A percentile compares a stretch with the other conserved stretches of the same genome.
phyloP scores from a whole-genome alignment of 2,113 vertebrate genomes.

The Pleuronectes platessa region DNA sequence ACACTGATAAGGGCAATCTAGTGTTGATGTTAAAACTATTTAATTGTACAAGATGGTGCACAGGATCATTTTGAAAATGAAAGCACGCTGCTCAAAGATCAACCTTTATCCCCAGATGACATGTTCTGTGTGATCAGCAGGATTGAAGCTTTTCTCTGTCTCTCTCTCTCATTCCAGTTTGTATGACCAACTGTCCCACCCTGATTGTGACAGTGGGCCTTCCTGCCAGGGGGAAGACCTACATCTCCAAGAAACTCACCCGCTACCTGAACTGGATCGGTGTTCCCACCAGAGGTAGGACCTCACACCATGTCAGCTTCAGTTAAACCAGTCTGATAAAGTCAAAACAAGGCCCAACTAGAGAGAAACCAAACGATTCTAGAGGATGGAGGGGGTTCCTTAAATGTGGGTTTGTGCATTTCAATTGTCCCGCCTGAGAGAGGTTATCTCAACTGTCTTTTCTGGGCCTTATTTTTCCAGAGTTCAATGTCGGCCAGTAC shows the following conservation, averaged over 20 bases:
- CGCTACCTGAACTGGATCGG: constrained; percentile 99
- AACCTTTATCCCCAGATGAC: too few relatives aligned
- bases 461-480: constrained; percentile 68
- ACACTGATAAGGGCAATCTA: constrained; percentile 19
- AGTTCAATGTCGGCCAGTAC: constrained; percentile 98
- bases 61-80: background rate
- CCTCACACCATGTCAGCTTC: background rate
- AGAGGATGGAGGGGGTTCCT: background rate
- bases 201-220: constrained; percentile 98
- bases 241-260: constrained; percentile 98
- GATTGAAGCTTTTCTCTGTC: too few relatives aligned
- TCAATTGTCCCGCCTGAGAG: too few relatives aligned
- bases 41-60: background rate
- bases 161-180: constrained; percentile 83
- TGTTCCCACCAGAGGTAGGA: constrained; percentile 92
- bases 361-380: background rate
- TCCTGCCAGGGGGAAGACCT: constrained; percentile 96
- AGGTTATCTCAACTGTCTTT: too few relatives aligned
- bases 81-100: too few relatives aligned
- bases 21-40: constrained; percentile 6
- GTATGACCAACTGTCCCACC: constrained; percentile 98
- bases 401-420: too few relatives aligned
- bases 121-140: too few relatives aligned
- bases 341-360: too few relatives aligned
- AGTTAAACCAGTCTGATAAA: background rate